These are phyloP conservation scores for Ceratitis capitata DNA, from an alignment of 1,140 invertebrate species.

Conservation along the genomic window DNA sequence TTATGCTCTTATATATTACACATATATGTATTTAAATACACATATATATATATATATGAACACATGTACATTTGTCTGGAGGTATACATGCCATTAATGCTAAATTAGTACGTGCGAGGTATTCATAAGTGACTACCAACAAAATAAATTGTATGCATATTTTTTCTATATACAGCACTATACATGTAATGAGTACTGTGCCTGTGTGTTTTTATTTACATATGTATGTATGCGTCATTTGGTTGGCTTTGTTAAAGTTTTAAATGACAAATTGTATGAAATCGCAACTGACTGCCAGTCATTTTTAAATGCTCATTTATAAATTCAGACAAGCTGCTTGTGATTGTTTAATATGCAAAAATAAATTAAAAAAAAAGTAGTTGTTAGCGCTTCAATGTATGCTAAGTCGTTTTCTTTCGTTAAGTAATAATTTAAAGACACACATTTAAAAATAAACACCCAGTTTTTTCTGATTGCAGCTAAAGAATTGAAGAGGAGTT, in stretches of 20 bases:
- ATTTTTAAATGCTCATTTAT: slow-evolving; percentile 28
- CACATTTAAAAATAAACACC: too few species aligned
- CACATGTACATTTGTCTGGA: neutral
- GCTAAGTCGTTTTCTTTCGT: neutral
- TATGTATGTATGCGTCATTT: neutral
- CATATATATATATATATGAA: neutral
- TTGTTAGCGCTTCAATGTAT: neutral
- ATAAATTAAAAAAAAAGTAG: neutral
- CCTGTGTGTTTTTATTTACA: too few species aligned
- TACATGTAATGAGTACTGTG: too few species aligned
- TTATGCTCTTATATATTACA: too few species aligned
- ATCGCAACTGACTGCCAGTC: neutral
- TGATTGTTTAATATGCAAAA: neutral
- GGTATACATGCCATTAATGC: neutral
- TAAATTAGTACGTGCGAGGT: slow-evolving; percentile 20
- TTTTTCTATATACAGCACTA: too few species aligned
- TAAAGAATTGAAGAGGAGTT: too few species aligned
- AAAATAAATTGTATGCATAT: too few species aligned
- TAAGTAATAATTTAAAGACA: slow-evolving; percentile 24
- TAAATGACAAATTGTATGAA: neutral
- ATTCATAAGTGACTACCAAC: slow-evolving; percentile 12
- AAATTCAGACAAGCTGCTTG: neutral
- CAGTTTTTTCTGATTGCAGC: neutral
- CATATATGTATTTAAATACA: neutral
- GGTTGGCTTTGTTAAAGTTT: slow-evolving; percentile 5